Percentiles rank a stretch among this genome's conserved stretches.
phyloP scores from a whole-genome alignment of 2,797 vertebrate genomes.

The Euthynnus affinis region DNA sequence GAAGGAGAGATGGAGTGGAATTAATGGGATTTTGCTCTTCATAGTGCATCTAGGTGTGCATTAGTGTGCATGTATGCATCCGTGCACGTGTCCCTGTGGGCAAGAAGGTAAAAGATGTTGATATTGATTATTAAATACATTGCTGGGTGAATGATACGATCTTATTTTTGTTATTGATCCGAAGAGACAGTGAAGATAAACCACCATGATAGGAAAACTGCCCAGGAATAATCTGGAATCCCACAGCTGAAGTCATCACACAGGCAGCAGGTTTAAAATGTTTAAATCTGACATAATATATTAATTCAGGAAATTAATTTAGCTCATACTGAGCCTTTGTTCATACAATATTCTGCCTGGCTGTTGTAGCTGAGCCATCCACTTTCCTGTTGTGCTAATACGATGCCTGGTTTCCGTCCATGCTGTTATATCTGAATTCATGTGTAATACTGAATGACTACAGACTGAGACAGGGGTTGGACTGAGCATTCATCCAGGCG shows the following conservation, averaged over 20 bases:
- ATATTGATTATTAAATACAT: constrained; percentile 68
- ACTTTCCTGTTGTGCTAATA: constrained; percentile 23
- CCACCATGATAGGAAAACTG: constrained; percentile 13
- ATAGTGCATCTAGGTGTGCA: constrained; percentile 57
- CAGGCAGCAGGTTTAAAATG: constrained; percentile 1
- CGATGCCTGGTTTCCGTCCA: constrained; percentile 1
- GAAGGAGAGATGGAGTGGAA: constrained; percentile 52
- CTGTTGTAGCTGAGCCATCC: constrained; percentile 10
- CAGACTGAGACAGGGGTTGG: constrained; percentile 13
- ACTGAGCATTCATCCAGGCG: constrained; percentile 13
- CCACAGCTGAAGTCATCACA: constrained; percentile 11
- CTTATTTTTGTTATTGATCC: constrained; percentile 55
- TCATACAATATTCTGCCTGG: constrained; percentile 26
- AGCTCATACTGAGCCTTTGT: constrained; percentile 8
- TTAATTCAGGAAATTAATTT: constrained; percentile 36
- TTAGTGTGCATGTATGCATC: constrained; percentile 7
- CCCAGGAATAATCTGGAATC: constrained; percentile 18
- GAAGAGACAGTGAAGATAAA: constrained; percentile 31
- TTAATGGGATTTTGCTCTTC: constrained; percentile 71
- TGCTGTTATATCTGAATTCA: constrained; percentile 23
- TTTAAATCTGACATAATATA: neutral
- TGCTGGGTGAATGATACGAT: constrained; percentile 42
- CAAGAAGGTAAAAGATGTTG: constrained; percentile 43
- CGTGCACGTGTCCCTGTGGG: constrained; percentile 30
- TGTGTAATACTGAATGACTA: constrained; percentile 7